A percentile compares a stretch with the other conserved stretches of the same genome.
Evolutionary conservation across 2,888 invertebrate genomes (phyloP).

Genomic region (Pemphredon lugubris): DNA sequence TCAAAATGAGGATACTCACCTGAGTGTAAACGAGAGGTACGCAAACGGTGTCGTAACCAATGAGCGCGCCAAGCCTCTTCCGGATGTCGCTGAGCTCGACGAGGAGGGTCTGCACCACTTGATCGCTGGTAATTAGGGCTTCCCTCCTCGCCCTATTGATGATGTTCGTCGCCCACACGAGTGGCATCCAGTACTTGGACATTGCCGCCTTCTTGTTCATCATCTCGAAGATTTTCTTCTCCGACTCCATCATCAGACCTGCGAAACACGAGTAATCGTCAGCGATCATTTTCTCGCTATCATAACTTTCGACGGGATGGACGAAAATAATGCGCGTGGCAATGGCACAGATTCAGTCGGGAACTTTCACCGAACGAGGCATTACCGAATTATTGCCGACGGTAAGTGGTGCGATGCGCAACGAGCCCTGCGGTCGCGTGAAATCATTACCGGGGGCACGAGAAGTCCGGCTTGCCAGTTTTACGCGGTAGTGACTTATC

Average conservation of each 20-base stretch:
- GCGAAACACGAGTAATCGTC: constrained; percentile 60
- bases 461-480: no score
- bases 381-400: constrained; percentile 15
- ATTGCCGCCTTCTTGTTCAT: constrained; percentile 94
- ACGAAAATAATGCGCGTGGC: constrained; percentile 4
- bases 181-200: constrained; percentile 96
- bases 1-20: constrained; percentile 82
- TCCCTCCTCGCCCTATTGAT: constrained; percentile 94
- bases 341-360: constrained; percentile 6
- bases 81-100: constrained; percentile 95
- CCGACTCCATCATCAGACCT: constrained; percentile 95
- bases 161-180: constrained; percentile 96
- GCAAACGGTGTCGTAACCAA: constrained; percentile 95
- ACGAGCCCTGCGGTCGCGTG: no score
- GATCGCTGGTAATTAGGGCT: constrained; percentile 92
- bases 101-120: constrained; percentile 94
- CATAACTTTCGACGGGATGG: constrained; percentile 19
- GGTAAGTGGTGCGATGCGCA: no score
- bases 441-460: no score
- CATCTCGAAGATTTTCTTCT: constrained; percentile 94
- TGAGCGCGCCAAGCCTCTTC: constrained; percentile 90
- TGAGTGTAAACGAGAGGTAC: constrained; percentile 96
- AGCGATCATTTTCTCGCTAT: constrained; percentile 3
- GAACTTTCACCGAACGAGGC: constrained; percentile 30
- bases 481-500: no score